Conservation (phyloP, 2,113 vertebrate species). For the Rallus limicola region DNA sequence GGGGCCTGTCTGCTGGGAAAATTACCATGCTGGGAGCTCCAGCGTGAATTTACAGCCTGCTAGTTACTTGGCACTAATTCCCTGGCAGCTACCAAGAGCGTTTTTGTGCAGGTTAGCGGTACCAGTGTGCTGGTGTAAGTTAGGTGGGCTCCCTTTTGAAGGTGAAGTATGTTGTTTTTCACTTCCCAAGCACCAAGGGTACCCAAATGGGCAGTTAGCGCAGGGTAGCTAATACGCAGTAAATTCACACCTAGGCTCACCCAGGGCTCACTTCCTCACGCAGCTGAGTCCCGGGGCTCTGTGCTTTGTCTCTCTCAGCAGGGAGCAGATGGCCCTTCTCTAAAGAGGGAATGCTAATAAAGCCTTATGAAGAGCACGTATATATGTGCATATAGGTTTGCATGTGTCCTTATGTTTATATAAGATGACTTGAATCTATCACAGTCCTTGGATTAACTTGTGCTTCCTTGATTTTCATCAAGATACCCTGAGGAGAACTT, state of each 20-base stretch:
- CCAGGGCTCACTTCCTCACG: not conserved
- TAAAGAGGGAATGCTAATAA: not conserved
- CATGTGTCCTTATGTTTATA: not conserved
- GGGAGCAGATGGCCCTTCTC: constrained; percentile 48
- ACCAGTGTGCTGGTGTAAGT: not conserved
- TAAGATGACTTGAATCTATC: not conserved
- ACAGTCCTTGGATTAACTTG: not conserved
- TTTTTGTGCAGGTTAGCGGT: not conserved
- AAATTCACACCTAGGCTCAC: constrained; percentile 17
- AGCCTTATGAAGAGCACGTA: not conserved
- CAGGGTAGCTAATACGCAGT: not conserved
- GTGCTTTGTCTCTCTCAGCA: constrained; percentile 17
- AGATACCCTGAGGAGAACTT: not conserved
- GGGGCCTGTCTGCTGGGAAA: not conserved
- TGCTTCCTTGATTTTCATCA: not conserved
- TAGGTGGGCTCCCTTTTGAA: not conserved
- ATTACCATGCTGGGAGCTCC: not conserved
- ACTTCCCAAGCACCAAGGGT: not conserved
- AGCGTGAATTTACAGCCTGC: not conserved
- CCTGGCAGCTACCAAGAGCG: not conserved
- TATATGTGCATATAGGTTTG: not conserved
- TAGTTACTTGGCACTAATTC: not conserved
- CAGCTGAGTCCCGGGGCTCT: not conserved
- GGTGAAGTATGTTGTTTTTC: not conserved
- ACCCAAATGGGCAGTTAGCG: not conserved